Percentiles rank a stretch among this genome's conserved stretches.
Conservation (phyloP, 2,888 invertebrate genomes). For the Anorthoa munda region DNA sequence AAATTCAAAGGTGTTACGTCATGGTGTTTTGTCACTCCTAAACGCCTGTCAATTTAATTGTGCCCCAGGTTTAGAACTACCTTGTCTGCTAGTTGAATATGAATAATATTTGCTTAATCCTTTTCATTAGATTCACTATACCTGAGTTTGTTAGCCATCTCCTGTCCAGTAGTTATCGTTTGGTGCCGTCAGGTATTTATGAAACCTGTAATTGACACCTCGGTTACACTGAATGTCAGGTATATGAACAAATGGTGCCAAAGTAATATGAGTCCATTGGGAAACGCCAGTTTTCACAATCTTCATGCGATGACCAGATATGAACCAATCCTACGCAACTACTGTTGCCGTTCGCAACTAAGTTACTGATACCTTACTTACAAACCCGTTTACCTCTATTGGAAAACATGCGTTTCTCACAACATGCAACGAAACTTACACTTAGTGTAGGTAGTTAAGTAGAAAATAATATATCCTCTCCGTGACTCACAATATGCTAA, state of each 20-base stretch:
- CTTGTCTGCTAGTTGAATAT: neutral
- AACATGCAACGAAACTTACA: slow-evolving; percentile 23
- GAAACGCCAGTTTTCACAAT: slow-evolving; percentile 52
- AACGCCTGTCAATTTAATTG: slow-evolving; percentile 32
- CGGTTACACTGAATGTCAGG: neutral
- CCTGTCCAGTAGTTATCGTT: neutral
- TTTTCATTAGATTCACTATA: neutral
- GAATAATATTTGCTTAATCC: neutral
- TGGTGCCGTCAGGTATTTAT: neutral
- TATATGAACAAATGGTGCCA: slow-evolving; percentile 31
- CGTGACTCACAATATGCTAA: neutral
- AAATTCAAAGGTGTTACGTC: slow-evolving; percentile 46
- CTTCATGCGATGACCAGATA: slow-evolving; percentile 55
- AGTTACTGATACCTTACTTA: slow-evolving; percentile 26
- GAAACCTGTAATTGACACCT: slow-evolving; percentile 12
- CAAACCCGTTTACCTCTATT: slow-evolving; percentile 44
- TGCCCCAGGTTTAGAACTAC: slow-evolving; percentile 9
- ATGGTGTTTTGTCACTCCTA: slow-evolving; percentile 51
- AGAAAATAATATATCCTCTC: slow-evolving; percentile 20
- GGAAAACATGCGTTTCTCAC: slow-evolving; percentile 47
- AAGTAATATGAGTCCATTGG: slow-evolving; percentile 35
- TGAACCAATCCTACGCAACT: slow-evolving; percentile 39
- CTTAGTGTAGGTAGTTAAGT: slow-evolving; percentile 21
- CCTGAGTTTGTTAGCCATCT: neutral
- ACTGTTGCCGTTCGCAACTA: slow-evolving; percentile 27